phyloP scores from a whole-genome alignment of 64 coral and sea anemone species.

The Actinia equina region DNA sequence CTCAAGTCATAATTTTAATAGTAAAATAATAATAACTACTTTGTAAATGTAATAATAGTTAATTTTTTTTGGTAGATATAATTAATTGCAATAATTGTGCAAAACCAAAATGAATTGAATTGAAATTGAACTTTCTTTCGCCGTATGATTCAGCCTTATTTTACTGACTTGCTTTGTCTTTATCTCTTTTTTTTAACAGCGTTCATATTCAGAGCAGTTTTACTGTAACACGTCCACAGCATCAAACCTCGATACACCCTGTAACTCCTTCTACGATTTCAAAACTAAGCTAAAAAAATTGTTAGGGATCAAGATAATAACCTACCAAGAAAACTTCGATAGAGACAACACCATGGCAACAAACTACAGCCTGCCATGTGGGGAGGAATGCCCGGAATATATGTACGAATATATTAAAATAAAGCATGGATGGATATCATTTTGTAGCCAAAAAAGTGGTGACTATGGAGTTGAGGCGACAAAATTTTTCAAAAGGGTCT shows the following conservation, averaged over 20 bases:
- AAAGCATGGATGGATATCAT: not conserved
- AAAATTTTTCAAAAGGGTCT: slow-evolving; percentile 20
- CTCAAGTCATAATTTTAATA: too few species aligned
- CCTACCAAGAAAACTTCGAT: slow-evolving; percentile 19
- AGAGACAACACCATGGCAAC: slow-evolving; percentile 4
- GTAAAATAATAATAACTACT: too few species aligned
- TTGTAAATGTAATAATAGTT: too few species aligned
- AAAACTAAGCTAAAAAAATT: not conserved
- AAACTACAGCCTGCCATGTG: not conserved
- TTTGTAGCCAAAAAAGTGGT: not conserved
- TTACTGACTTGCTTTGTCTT: not conserved
- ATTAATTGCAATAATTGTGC: too few species aligned
- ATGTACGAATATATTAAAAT: slow-evolving; percentile 7
- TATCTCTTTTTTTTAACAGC: not conserved
- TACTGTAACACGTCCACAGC: not conserved
- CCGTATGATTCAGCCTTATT: too few species aligned
- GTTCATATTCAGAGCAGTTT: not conserved
- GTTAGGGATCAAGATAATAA: not conserved
- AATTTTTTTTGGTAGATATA: too few species aligned
- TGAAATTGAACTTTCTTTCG: too few species aligned
- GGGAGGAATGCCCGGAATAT: not conserved
- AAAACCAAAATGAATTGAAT: too few species aligned
- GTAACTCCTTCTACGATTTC: not conserved
- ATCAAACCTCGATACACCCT: not conserved
- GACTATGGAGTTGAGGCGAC: not conserved